Base-by-base conservation (phyloP, 2,797 vertebrate genomes). In the Acanthurus leucopareius region DNA sequence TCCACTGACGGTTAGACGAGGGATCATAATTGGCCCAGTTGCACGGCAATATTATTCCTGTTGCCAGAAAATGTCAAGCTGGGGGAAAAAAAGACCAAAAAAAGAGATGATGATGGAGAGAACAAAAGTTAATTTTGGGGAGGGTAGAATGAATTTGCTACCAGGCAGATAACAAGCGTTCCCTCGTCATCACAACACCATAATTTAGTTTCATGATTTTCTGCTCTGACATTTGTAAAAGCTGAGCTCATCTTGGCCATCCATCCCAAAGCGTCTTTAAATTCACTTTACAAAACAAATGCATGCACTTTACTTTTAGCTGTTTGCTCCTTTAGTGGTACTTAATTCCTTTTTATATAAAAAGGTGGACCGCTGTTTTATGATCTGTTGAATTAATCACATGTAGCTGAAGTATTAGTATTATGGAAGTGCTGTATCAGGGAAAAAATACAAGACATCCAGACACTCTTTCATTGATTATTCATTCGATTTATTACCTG, bases 391-490 rank as follows among this genome's bases (percentile, higher is more conserved):
- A 85, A 81, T 81, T 75, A 75, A 85, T 83, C 49, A 28, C 32
- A n/a, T 57, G 32, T 20, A 56, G 59, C 48, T 56, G 51, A 4
- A 53, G 22, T 49, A 65, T 72, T 28, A 68, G 17, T 44, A 54
- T 20, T 63, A 75, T 65, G 9, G 47, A 84, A 79, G 40, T 75
- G 76, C 87, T 82, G 56, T 38, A 79, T 80, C 51, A 83, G 70
- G 51, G 28, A 11, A 38, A 69, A 78, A 62, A 51, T 40, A 32
- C 17, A 28, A 38, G 25, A 25, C 35, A 67, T 79, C 32, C 44
- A 45, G 68, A 79, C 1, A 1, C 71, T 73, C 11, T 73, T 28
- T 75, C 68, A 87, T 88, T 77, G 83, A 89, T 87, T 85, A 76
- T 70, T 80, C 57, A 28, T 79, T 83, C 3, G 10, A 79, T 83